Conservation (phyloP, 2,797 vertebrate species). For the Telmatherina bonti region DNA sequence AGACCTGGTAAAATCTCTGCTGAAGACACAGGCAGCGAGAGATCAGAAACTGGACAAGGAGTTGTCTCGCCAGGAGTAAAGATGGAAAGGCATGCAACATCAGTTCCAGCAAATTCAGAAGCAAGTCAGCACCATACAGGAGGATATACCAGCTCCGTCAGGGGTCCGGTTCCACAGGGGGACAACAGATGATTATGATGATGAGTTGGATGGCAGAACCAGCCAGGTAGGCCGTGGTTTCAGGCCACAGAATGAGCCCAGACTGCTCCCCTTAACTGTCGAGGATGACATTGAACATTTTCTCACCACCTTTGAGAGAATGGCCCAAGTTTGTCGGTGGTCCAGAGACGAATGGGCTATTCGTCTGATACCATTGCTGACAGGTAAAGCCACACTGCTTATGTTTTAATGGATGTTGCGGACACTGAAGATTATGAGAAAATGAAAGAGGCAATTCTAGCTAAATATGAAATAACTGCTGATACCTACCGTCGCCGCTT, state of each 20-base stretch:
- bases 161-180: neutral
- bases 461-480: constrained; percentile 2
- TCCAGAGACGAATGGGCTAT: neutral
- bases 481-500: neutral
- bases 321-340: neutral
- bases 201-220: neutral
- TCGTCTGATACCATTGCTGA: neutral
- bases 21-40: neutral
- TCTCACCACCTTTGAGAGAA: neutral
- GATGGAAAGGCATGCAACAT: neutral
- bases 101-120: neutral
- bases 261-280: neutral
- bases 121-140: neutral
- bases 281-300: neutral
- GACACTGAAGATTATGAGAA: neutral
- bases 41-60: neutral
- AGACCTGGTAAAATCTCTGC: neutral
- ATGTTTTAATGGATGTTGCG: neutral
- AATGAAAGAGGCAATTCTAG: neutral
- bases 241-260: neutral
- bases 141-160: neutral
- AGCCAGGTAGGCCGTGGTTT: neutral
- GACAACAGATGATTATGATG: neutral
- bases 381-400: neutral
- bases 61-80: neutral